Evolutionary conservation across 1,140 invertebrate species (phyloP).

Genomic region (Bacillus rossius): DNA sequence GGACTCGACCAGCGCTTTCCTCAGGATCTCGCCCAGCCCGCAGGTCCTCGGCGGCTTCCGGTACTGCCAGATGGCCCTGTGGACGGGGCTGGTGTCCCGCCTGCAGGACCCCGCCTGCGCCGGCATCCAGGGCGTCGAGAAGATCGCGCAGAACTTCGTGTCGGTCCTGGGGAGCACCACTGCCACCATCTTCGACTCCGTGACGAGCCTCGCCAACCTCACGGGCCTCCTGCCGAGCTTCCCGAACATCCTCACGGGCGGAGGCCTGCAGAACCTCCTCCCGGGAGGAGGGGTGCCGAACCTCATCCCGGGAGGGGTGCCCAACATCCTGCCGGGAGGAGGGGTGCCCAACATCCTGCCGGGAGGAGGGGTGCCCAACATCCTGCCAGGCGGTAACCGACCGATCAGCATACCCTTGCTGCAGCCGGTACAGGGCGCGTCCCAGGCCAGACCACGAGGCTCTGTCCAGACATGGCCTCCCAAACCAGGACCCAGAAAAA

Average conservation of each 20-base stretch:
- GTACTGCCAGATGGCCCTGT: constrained; percentile 53
- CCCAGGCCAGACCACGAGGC: no score
- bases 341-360: no score
- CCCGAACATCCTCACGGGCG: not conserved
- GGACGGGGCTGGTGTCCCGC: constrained; percentile 48
- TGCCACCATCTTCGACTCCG: not conserved
- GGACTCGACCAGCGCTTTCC: constrained; percentile 17
- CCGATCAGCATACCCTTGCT: no score
- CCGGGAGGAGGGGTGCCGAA: not conserved
- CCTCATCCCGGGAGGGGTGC: no score
- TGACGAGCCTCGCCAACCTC: not conserved
- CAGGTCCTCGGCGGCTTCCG: not conserved
- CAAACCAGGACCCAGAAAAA: no score
- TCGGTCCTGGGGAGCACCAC: not conserved
- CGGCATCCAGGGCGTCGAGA: not conserved
- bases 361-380: no score
- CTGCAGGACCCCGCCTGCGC: constrained; percentile 45
- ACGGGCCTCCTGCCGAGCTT: not conserved
- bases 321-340: no score
- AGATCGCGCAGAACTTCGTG: not conserved
- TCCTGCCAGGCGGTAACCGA: no score
- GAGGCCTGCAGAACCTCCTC: not conserved
- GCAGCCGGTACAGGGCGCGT: no score
- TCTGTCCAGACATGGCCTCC: no score
- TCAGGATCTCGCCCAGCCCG: constrained; percentile 10